phyloP scores from a whole-genome alignment of 2,113 vertebrate genomes.

The Erythrocercus mccallii region DNA sequence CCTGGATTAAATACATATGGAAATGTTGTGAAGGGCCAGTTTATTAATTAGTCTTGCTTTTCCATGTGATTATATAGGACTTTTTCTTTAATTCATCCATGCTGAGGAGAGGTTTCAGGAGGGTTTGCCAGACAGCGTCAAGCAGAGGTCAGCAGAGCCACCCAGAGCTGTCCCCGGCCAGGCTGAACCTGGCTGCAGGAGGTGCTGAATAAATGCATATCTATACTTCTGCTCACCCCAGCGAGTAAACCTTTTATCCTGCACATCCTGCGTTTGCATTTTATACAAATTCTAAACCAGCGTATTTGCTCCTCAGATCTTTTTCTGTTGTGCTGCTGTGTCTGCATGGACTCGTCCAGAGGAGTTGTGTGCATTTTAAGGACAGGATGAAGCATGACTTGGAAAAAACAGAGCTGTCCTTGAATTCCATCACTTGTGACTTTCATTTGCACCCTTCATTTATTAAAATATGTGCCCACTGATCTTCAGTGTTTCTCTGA shows the following conservation, averaged over 20 bases:
- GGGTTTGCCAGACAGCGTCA: background rate
- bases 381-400: background rate
- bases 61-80: background rate
- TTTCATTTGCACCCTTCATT: background rate
- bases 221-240: background rate
- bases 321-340: background rate
- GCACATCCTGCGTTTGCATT: background rate
- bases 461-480: background rate
- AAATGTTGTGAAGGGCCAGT: background rate
- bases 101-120: background rate
- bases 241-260: background rate
- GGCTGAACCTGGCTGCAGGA: background rate
- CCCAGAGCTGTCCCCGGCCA: background rate
- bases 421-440: background rate
- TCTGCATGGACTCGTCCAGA: background rate
- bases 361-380: background rate
- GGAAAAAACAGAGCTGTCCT: background rate
- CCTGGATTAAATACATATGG: background rate
- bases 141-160: background rate
- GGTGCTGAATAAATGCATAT: background rate
- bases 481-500: background rate
- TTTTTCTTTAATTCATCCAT: background rate
- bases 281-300: background rate
- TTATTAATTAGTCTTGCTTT: background rate
- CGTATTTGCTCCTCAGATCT: rapidly evolving